phyloP scores from a whole-genome alignment of 2,888 invertebrate genomes.

The Dynastes hyllus region DNA sequence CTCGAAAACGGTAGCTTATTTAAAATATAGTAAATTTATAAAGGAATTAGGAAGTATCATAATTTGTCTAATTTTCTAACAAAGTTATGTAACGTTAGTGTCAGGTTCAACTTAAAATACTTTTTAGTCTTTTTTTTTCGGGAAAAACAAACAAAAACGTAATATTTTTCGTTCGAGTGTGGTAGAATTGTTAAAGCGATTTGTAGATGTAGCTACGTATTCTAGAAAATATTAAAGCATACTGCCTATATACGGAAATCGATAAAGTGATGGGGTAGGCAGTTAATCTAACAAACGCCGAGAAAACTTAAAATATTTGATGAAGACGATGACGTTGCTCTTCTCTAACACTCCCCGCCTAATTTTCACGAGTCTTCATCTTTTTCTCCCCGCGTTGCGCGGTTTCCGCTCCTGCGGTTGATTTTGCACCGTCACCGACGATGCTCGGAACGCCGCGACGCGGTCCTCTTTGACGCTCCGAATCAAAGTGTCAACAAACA shows the following conservation, averaged over 20 bases:
- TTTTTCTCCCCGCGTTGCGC: neutral
- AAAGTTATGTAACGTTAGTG: no score
- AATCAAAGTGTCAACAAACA: conserved; percentile 69
- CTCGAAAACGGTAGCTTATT: no score
- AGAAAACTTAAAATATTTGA: conserved; percentile 45
- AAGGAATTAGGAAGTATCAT: no score
- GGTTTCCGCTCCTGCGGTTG: conserved; percentile 48
- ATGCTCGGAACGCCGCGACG: conserved; percentile 8
- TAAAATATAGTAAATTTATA: no score
- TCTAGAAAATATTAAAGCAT: no score
- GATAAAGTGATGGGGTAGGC: neutral
- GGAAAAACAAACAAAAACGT: no score
- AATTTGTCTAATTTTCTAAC: no score
- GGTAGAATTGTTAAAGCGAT: no score
- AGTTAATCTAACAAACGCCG: conserved; percentile 23
- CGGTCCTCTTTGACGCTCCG: conserved; percentile 58
- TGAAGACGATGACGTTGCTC: conserved; percentile 41
- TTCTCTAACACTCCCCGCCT: conserved; percentile 11
- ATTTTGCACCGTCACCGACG: conserved; percentile 51
- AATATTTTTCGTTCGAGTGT: no score
- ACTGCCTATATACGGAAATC: neutral
- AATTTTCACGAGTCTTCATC: conserved; percentile 6
- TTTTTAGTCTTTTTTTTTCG: no score
- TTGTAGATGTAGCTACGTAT: no score
- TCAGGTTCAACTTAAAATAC: no score